A percentile compares a stretch with the other conserved stretches of the same genome.
Conservation (phyloP, 2,797 vertebrate genomes). For the Premnoplex brunnescens region DNA sequence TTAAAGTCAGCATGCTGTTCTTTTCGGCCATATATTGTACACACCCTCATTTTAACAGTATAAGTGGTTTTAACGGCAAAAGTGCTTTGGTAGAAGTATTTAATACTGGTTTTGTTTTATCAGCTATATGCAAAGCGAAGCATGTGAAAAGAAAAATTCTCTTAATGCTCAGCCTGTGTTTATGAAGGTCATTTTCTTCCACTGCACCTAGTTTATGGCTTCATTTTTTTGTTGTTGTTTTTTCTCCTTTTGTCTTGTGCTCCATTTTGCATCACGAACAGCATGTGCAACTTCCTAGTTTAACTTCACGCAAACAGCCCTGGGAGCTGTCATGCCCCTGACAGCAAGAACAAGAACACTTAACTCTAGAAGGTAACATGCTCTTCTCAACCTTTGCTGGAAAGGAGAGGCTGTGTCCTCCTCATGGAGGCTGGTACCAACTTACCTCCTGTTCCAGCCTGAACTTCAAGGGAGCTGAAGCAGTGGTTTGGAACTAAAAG, state of each 20-base stretch:
- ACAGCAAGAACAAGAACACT: neutral
- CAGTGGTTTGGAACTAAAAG: neutral
- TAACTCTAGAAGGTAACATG: fast-evolving
- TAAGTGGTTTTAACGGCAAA: neutral
- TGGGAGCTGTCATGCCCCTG: neutral
- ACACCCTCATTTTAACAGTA: neutral
- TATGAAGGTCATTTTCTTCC: neutral
- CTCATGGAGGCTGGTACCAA: neutral
- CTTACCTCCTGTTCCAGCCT: neutral
- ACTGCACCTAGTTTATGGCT: neutral
- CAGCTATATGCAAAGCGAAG: neutral
- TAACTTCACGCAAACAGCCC: neutral
- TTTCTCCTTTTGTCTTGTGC: neutral
- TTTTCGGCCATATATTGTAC: neutral
- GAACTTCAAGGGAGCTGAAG: neutral
- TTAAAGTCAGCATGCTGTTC: neutral
- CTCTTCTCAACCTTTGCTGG: neutral
- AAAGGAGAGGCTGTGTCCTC: neutral
- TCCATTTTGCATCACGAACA: neutral
- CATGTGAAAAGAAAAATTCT: neutral
- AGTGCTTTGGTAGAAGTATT: neutral
- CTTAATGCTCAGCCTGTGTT: neutral
- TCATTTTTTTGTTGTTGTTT: neutral
- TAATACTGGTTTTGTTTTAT: neutral
- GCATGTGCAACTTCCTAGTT: neutral